phyloP scores from a whole-genome alignment of 2,888 invertebrate genomes.

The Platycheirus rosarum region DNA sequence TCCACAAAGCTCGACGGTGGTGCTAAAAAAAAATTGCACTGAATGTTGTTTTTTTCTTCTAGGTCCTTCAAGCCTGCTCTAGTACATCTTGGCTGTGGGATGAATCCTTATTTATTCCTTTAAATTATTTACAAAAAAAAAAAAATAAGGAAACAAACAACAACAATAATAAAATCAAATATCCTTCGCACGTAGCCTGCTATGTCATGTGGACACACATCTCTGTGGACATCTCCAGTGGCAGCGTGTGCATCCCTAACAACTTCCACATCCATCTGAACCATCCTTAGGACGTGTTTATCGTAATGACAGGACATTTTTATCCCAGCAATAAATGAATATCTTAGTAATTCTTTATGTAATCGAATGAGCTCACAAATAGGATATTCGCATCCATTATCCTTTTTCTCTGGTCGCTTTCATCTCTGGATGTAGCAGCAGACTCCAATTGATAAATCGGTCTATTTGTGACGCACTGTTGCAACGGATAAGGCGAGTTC shows the following conservation, averaged over 20 bases:
- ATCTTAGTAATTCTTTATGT: constrained; percentile 54
- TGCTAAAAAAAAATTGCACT: constrained; percentile 45
- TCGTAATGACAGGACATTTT: constrained; percentile 64
- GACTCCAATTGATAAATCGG: constrained; percentile 59
- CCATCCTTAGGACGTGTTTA: constrained; percentile 43
- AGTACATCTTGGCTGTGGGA: background rate
- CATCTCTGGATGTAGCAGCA: background rate
- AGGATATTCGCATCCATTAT: constrained; percentile 62
- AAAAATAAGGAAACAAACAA: constrained; percentile 1
- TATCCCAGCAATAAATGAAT: constrained; percentile 57
- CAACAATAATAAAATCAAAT: constrained; percentile 48
- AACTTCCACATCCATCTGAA: background rate
- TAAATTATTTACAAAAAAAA: constrained; percentile 55
- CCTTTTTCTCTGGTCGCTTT: constrained; percentile 33
- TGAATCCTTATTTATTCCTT: constrained; percentile 52
- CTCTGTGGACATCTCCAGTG: constrained; percentile 23
- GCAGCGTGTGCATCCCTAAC: background rate
- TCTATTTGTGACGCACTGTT: constrained; percentile 68
- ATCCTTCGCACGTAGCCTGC: constrained; percentile 62
- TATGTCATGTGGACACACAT: constrained; percentile 50
- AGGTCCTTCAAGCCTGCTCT: constrained; percentile 25
- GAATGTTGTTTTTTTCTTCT: constrained; percentile 11
- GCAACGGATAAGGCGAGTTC: constrained; percentile 35
- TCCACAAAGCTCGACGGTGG: constrained; percentile 31
- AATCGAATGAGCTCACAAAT: constrained; percentile 55